Evolutionary conservation across 2,888 invertebrate genomes (phyloP).

Genomic region (Limnephilus lunatus): DNA sequence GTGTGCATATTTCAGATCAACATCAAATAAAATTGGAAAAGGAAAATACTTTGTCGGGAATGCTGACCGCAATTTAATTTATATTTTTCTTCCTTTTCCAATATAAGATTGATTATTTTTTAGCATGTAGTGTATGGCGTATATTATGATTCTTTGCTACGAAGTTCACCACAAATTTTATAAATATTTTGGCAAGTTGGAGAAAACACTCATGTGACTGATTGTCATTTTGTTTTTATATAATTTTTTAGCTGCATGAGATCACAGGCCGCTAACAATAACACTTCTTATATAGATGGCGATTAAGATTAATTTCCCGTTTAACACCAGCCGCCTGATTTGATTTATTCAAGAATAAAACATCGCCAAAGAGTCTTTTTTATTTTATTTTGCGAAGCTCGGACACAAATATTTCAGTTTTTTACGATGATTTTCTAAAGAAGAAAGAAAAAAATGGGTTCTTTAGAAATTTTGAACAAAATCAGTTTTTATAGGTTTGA

Average conservation of each 20-base stretch:
- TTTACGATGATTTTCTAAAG: no score
- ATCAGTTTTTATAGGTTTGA: neutral
- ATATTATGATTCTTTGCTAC: neutral
- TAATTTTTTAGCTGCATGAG: neutral
- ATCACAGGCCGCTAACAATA: neutral
- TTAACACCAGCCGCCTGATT: no score
- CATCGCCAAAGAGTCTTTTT: no score
- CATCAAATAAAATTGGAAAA: neutral
- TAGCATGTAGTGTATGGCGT: neutral
- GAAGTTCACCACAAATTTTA: neutral
- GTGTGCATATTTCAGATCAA: neutral
- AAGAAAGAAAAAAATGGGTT: no score
- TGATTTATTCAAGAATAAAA: no score
- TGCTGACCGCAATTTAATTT: neutral
- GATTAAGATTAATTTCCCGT: no score
- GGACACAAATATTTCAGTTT: no score
- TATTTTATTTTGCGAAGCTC: no score
- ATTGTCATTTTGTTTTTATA: neutral
- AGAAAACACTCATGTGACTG: neutral
- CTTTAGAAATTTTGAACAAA: no score
- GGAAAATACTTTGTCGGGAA: neutral
- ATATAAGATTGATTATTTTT: neutral
- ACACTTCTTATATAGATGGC: no score
- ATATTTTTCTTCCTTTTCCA: neutral
- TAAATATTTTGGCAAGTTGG: neutral